Evolutionary conservation across 1,140 invertebrate species (phyloP).

Genomic region (Scaptomyza graminum): DNA sequence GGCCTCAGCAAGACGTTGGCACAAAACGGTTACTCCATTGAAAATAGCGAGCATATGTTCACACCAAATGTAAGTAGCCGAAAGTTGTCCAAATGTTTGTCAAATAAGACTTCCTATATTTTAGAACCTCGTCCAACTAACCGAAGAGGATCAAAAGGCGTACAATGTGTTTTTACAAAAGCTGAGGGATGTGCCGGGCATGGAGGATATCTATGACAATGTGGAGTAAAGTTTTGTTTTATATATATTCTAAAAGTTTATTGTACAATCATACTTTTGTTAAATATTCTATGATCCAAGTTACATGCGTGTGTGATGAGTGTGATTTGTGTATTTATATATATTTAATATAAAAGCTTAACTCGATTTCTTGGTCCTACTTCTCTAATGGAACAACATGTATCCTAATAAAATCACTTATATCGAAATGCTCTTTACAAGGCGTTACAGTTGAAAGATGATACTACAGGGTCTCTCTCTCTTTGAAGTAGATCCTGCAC

Average conservation of each 20-base stretch:
- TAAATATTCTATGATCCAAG: slow-evolving; percentile 28
- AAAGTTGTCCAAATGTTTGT: no score
- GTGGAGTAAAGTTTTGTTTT: slow-evolving; percentile 40
- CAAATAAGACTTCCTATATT: not conserved
- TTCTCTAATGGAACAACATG: slow-evolving; percentile 35
- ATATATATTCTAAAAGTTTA: slow-evolving; percentile 27
- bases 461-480: not conserved
- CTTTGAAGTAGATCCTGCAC: slow-evolving; percentile 2
- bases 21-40: slow-evolving; percentile 50
- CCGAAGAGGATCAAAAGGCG: slow-evolving; percentile 45
- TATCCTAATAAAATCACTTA: slow-evolving; percentile 30
- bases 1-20: slow-evolving; percentile 39
- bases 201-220: slow-evolving; percentile 73
- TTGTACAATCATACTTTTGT: slow-evolving; percentile 31
- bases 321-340: slow-evolving; percentile 18
- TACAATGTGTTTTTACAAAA: slow-evolving; percentile 60
- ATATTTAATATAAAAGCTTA: slow-evolving; percentile 36
- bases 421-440: slow-evolving; percentile 43
- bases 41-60: slow-evolving; percentile 61
- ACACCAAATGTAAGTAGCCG: slow-evolving; percentile 48
- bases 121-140: slow-evolving; percentile 51
- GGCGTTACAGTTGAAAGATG: slow-evolving; percentile 15
- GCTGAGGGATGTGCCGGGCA: slow-evolving; percentile 50
- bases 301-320: slow-evolving; percentile 21
- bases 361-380: slow-evolving; percentile 25